phyloP scores from a whole-genome alignment of 92 coral and sea anemone genomes.

The Plumapathes pennacea region DNA sequence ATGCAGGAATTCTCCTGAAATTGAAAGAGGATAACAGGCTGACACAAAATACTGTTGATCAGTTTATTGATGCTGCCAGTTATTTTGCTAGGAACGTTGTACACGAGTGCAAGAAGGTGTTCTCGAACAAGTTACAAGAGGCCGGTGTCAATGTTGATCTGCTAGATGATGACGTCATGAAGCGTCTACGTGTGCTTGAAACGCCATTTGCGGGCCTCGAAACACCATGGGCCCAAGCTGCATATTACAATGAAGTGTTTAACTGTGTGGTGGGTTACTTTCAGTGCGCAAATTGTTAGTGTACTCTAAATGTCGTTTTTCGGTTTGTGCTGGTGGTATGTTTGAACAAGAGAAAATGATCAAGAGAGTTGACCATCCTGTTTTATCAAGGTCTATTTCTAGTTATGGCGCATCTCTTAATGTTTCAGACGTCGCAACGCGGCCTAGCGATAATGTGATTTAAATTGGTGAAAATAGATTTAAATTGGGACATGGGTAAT shows the following conservation, averaged over 20 bases:
- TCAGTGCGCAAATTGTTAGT: no score
- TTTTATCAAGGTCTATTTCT: no score
- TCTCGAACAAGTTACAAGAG: background rate
- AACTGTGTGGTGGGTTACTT: background rate
- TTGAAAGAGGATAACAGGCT: background rate
- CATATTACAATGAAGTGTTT: background rate
- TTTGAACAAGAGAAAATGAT: no score
- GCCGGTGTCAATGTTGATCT: background rate
- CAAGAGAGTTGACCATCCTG: no score
- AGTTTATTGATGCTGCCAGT: background rate
- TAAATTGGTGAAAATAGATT: no score
- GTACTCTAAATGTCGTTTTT: no score
- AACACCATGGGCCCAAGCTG: background rate
- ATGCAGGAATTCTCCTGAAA: background rate
- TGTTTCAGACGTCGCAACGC: no score
- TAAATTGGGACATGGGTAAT: no score
- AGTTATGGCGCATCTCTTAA: no score
- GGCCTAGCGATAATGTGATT: no score
- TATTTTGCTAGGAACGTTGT: background rate
- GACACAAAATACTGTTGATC: background rate
- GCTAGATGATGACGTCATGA: no score
- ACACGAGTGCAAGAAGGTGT: background rate
- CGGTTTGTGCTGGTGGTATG: no score
- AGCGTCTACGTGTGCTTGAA: background rate
- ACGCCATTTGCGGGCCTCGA: constrained; percentile 6